These are phyloP conservation scores for Heliconius nattereri DNA, from an alignment of 1,140 invertebrate genomes.

Conservation along the genomic window DNA sequence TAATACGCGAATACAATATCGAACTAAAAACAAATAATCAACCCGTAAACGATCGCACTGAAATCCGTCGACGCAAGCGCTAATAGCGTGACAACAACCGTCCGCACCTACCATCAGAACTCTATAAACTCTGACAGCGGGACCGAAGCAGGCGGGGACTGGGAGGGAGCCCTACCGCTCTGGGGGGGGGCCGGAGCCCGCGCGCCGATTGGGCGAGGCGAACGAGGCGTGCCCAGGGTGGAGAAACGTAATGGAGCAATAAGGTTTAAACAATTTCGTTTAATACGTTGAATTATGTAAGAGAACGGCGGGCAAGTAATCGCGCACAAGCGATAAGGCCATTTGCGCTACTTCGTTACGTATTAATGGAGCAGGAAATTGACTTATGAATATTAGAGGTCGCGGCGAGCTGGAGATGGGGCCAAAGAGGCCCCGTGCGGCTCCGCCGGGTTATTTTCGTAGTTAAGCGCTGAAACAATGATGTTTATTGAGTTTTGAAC, in stretches of 20 bases:
- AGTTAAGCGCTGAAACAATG: slow-evolving; percentile 77
- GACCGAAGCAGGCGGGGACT: slow-evolving; percentile 55
- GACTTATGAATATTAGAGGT: slow-evolving; percentile 82
- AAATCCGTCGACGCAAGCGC: slow-evolving; percentile 50
- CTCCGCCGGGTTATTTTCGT: slow-evolving; percentile 69
- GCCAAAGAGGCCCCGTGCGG: slow-evolving; percentile 73
- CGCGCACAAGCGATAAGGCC: slow-evolving; percentile 80
- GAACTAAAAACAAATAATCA: slow-evolving; percentile 4
- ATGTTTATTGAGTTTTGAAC: slow-evolving; percentile 76
- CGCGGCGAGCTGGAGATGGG: slow-evolving; percentile 67
- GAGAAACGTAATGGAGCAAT: slow-evolving; percentile 80
- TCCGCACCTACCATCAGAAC: slow-evolving; percentile 52
- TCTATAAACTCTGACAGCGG: slow-evolving; percentile 54
- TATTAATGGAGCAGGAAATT: slow-evolving; percentile 81
- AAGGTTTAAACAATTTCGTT: slow-evolving; percentile 82
- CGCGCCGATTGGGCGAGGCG: slow-evolving; percentile 63
- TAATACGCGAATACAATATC: background rate
- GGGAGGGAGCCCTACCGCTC: slow-evolving; percentile 43
- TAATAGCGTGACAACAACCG: slow-evolving; percentile 41
- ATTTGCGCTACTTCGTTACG: slow-evolving; percentile 81
- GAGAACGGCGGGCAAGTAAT: slow-evolving; percentile 79
- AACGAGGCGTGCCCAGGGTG: slow-evolving; percentile 73
- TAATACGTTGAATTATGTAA: slow-evolving; percentile 82
- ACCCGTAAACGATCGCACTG: slow-evolving; percentile 46
- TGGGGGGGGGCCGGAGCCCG: slow-evolving; percentile 39